Base-by-base conservation (phyloP, 2,797 vertebrate species). In the Meda fulgida region DNA sequence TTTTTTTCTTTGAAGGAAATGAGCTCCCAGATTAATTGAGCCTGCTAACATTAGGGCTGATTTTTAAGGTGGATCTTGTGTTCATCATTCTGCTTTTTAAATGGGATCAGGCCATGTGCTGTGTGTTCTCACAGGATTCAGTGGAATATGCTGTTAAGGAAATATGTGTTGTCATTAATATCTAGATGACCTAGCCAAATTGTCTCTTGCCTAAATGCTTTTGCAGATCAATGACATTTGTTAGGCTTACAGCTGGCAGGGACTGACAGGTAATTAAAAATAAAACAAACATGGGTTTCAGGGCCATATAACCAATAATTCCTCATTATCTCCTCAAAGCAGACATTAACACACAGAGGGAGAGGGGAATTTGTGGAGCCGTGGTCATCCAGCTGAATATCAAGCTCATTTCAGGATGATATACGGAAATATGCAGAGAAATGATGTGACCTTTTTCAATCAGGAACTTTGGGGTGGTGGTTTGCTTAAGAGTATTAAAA, bases 241-340 rank as follows among this genome's bases (percentile, higher is more conserved):
- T 92, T 89, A 34, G 84, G 82, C 71, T 72, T 88, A 79, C 85
- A 81, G 87, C 26, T 80, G 82, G 66, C 86, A 69, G 55, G 83
- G 80, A 81, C 75, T 92, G 89, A 77, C 90, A 93, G 89, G 78
- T 89, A 90, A 93, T 92, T 91, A 90, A 90, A 87, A 88, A 87
- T 80, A 81, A 86, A 91, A 85, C 87, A 16, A 85, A 85, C 73
- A 78, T 87, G 89, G 83, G 85, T 78, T 93, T 80, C 77, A 85
- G 90, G 86, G 89, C 91, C 89, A 89, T 34, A 18, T 80, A 75
- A 86, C 38, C 86, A 87, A 88, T 92, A 91, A 92, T 90, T 93
- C 87, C 91, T 88, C 81, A 40, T 91, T 95, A 91, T 92, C 89
- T 91, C 88, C 83, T 70, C 72, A 78, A 84, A 72, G 31, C 87